Evolutionary conservation across 1,140 invertebrate genomes (phyloP).

Genomic region (Heliconius nattereri): DNA sequence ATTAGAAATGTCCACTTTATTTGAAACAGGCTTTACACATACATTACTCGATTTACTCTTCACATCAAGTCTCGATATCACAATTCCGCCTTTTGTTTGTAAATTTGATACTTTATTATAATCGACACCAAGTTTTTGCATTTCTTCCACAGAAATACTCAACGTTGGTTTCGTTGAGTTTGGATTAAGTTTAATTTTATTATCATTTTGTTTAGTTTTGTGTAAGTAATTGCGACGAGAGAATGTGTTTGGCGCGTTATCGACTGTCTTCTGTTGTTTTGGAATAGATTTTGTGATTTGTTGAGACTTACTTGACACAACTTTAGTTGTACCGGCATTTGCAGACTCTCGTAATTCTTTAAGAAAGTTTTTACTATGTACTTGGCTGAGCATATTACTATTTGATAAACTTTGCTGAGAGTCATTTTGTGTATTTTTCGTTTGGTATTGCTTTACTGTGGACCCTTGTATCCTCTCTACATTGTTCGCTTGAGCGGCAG

Average conservation of each 20-base stretch:
- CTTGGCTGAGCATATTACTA: slow-evolving; percentile 22
- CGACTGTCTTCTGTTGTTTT: slow-evolving; percentile 54
- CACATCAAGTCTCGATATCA: slow-evolving; percentile 40
- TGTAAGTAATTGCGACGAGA: slow-evolving; percentile 71
- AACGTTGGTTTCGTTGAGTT: slow-evolving; percentile 26
- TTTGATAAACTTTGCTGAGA: slow-evolving; percentile 8
- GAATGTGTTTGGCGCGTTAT: slow-evolving; percentile 68
- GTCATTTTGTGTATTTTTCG: slow-evolving; percentile 1
- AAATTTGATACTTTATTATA: slow-evolving; percentile 42
- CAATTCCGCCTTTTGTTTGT: slow-evolving; percentile 46
- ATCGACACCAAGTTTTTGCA: slow-evolving; percentile 34
- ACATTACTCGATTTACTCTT: not conserved
- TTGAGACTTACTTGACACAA: slow-evolving; percentile 17
- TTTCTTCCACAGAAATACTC: slow-evolving; percentile 30
- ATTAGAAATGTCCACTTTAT: not conserved
- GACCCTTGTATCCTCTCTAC: not conserved
- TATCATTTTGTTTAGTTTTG: slow-evolving; percentile 64
- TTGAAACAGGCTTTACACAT: not conserved
- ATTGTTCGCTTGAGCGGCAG: slow-evolving; percentile 4
- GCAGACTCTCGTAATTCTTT: slow-evolving; percentile 57
- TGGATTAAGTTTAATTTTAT: slow-evolving; percentile 40
- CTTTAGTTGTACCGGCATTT: slow-evolving; percentile 50
- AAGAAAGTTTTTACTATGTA: slow-evolving; percentile 51
- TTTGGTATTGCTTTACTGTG: not conserved
- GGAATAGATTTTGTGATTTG: slow-evolving; percentile 26